Evolutionary conservation across 2,113 vertebrate species (phyloP).

Genomic region (Python bivittatus): DNA sequence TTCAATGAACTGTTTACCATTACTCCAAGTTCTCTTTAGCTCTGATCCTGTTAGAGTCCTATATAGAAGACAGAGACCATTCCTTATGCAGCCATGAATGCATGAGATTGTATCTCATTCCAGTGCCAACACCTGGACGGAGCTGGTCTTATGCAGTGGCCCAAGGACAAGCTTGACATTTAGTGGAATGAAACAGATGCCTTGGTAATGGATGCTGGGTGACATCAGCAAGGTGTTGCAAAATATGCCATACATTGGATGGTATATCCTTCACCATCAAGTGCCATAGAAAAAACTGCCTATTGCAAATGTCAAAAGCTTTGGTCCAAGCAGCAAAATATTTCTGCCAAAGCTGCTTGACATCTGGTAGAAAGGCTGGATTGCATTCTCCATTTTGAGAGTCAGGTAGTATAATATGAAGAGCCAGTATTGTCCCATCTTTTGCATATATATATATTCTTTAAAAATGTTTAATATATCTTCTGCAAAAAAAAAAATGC

Average conservation of each 20-base stretch:
- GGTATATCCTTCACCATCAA: not conserved
- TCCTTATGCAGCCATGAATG: not conserved
- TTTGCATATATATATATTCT: not conserved
- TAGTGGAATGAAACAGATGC: not conserved
- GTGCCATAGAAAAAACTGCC: not conserved
- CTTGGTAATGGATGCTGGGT: not conserved
- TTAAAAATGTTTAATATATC: not conserved
- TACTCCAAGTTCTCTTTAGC: not conserved
- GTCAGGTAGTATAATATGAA: not conserved
- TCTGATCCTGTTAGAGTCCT: not conserved
- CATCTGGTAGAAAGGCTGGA: not conserved
- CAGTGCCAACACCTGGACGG: not conserved
- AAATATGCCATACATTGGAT: not conserved
- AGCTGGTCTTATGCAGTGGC: not conserved
- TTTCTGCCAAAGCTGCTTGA: not conserved
- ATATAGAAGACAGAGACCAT: not conserved
- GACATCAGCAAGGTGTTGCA: not conserved
- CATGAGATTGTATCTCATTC: not conserved
- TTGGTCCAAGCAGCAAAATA: not conserved
- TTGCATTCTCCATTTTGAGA: not conserved
- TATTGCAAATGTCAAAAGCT: not conserved
- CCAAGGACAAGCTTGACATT: not conserved
- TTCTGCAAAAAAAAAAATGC: not conserved
- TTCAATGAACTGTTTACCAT: not conserved
- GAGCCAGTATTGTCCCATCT: not conserved